Conservation (phyloP, 2,888 invertebrate species). For the Acleris cristana region DNA sequence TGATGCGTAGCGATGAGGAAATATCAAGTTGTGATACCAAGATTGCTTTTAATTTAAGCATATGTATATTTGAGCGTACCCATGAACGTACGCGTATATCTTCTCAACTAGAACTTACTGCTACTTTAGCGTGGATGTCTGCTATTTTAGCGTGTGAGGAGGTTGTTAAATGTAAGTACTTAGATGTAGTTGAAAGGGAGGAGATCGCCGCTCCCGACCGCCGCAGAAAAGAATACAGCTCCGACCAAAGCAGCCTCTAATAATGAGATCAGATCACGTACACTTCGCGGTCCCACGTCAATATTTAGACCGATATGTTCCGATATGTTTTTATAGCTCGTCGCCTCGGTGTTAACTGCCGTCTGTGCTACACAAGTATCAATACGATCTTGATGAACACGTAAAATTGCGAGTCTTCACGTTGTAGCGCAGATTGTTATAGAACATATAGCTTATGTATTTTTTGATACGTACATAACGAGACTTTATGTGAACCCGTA, state of each 20-base stretch:
- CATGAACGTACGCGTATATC: neutral
- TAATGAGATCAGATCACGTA: slow-evolving; percentile 67
- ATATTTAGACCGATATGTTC: slow-evolving; percentile 49
- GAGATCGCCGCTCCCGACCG: slow-evolving; percentile 13
- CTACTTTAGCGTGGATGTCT: slow-evolving; percentile 5
- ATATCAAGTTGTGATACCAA: slow-evolving; percentile 1
- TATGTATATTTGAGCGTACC: too few relatives aligned
- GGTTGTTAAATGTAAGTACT: slow-evolving; percentile 11
- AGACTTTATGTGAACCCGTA: neutral
- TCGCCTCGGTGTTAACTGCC: slow-evolving; percentile 48
- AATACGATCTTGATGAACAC: slow-evolving; percentile 45
- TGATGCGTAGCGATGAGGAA: slow-evolving; percentile 3
- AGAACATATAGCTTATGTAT: slow-evolving; percentile 10
- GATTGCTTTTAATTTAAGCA: neutral
- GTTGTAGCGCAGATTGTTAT: neutral
- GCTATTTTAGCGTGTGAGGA: slow-evolving; percentile 10
- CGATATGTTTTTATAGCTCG: slow-evolving; percentile 58
- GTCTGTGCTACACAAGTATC: slow-evolving; percentile 38
- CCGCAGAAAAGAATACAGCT: slow-evolving; percentile 47
- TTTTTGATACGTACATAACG: slow-evolving; percentile 9
- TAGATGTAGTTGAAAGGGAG: slow-evolving; percentile 14
- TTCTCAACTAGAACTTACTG: slow-evolving; percentile 3
- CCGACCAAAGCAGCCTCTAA: slow-evolving; percentile 40
- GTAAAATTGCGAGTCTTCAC: slow-evolving; percentile 16
- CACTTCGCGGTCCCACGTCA: slow-evolving; percentile 40